Percentiles rank a stretch among this genome's conserved stretches.
Conservation (phyloP, 2,113 vertebrate genomes). For the Embiotoca jacksoni region DNA sequence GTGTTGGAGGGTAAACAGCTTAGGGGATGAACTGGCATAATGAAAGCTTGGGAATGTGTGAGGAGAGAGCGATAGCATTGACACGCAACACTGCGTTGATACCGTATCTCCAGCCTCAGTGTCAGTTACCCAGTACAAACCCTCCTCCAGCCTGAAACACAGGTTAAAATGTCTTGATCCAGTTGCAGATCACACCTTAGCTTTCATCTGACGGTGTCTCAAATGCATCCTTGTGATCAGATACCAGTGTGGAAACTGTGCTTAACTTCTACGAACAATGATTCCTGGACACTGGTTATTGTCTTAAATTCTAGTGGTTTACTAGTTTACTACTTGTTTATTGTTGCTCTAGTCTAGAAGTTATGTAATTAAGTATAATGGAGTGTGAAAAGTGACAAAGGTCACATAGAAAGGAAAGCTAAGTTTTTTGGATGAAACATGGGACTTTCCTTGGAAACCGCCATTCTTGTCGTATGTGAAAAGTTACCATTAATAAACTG, state of each 20-base stretch:
- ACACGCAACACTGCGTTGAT: not conserved
- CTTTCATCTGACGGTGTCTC: not conserved
- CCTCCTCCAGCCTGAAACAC: not conserved
- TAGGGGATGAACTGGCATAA: slow-evolving; percentile 56
- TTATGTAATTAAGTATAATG: too few species aligned
- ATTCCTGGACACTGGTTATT: too few species aligned
- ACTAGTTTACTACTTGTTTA: too few species aligned
- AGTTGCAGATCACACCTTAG: not conserved
- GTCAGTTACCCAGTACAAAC: not conserved
- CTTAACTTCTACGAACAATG: not conserved
- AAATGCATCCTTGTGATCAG: slow-evolving; percentile 3
- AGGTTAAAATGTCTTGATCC: not conserved
- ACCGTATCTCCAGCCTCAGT: not conserved
- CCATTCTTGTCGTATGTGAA: too few species aligned
- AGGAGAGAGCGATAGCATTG: slow-evolving; percentile 27
- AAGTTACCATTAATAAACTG: too few species aligned
- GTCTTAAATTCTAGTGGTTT: too few species aligned
- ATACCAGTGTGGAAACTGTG: not conserved
- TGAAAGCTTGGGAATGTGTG: slow-evolving; percentile 33
- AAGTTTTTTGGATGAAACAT: too few species aligned
- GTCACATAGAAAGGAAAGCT: too few species aligned
- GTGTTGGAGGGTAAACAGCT: slow-evolving; percentile 62
- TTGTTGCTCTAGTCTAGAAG: too few species aligned
- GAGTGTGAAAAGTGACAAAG: too few species aligned
- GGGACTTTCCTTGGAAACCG: too few species aligned